Evolutionary conservation across 2,888 invertebrate species (phyloP), one percentile per base, ranked within the genome.

Genomic region (Sesia apiformis): DNA sequence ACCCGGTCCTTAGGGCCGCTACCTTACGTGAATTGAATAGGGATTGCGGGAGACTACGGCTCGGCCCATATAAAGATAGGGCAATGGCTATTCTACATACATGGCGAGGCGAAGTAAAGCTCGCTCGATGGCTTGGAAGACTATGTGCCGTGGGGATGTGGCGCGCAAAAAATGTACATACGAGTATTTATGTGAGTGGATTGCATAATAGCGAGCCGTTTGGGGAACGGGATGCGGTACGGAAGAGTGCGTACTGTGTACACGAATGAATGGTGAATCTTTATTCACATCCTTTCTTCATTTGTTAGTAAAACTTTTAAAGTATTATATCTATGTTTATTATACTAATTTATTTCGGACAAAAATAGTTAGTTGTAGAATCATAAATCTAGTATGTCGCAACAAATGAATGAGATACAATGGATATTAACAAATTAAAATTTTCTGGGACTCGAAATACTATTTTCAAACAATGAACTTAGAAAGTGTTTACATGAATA

Each of bases 11-110:
- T 82, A 81, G 83, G 84, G 89, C 89, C 88, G 89, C 89, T 88
- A 88, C 87, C 86, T 88, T 86, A 86, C 89, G 89, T 88, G 89
- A 77, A 81, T 78, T 86, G 89, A 87, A 89, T 89, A 85, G 82
- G 83, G 84, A 87, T 84, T 77, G 84, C 84, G 78, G 79, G 82
- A 84, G 81, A 73, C 81, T 87, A 86, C 87, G 81, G 84, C 83
- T 76, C 87, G 87, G 80, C 87, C 88, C 88, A 87, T 88, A 86
- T 88, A 84, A 79, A 87, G 88, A 84, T 85, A 80, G 86, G 84
- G 85, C 86, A 80, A 80, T 84, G 84, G 83, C 80, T 81, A 80
- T 84, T 84, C 82, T 81, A 79, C 76, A 70, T 76, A 78, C 67
- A 69, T 65, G 69, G 67, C 67, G 70, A 70, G 67, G 63, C 68